These are phyloP conservation scores for Oasisia sp. DNA, from an alignment of 2,888 invertebrate species.

Conservation along the genomic window DNA sequence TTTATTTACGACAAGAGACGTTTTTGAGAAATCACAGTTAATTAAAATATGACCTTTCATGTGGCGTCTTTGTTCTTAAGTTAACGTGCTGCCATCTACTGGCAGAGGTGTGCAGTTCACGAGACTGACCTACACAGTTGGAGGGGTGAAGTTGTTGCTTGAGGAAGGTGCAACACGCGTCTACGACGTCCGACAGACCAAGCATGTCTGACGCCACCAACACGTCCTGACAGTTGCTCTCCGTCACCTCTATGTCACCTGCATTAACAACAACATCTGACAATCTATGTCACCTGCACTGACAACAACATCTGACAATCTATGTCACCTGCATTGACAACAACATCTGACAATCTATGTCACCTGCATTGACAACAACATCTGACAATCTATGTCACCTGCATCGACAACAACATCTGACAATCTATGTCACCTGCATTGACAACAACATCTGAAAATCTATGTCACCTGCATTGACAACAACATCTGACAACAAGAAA, in stretches of 20 bases:
- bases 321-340: constrained; percentile 50
- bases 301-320: no score
- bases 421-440: constrained; percentile 53
- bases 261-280: constrained; percentile 22
- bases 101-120: not conserved
- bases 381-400: constrained; percentile 51
- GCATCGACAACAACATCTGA: constrained; percentile 23
- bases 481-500: not conserved
- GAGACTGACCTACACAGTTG: constrained; percentile 85
- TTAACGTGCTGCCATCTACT: not conserved
- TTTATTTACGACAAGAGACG: no score
- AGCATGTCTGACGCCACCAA: constrained; percentile 92
- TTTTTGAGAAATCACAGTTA: no score
- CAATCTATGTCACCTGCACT: not conserved
- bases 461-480: constrained; percentile 50
- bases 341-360: constrained; percentile 40
- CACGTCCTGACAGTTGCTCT: constrained; percentile 87
- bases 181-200: constrained; percentile 83
- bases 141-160: constrained; percentile 85
- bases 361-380: constrained; percentile 45
- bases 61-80: not conserved
- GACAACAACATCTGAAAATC: constrained; percentile 26
- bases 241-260: constrained; percentile 64
- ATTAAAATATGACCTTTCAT: no score
- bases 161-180: constrained; percentile 85